phyloP scores from a whole-genome alignment of 2,113 vertebrate species.

The Phaethornis superciliosus region DNA sequence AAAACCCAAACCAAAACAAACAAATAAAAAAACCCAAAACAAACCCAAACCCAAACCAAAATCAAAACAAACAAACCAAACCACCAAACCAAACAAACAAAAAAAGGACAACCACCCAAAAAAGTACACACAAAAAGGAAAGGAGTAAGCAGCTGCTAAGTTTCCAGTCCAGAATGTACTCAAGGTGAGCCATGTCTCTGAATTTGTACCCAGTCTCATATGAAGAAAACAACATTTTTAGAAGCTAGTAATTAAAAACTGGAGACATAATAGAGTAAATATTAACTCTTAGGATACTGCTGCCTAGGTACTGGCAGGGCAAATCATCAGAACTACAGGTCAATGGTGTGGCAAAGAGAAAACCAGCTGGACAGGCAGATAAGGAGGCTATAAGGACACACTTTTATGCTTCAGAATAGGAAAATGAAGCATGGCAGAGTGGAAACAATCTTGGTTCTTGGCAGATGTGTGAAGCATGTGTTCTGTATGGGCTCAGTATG shows the following conservation, averaged over 20 bases:
- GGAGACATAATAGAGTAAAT: neutral
- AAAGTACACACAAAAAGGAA: neutral
- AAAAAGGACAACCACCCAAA: neutral
- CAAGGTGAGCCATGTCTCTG: neutral
- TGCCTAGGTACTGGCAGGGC: neutral
- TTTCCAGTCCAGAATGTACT: neutral
- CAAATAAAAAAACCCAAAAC: too few relatives aligned
- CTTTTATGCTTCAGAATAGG: neutral
- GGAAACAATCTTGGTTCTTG: neutral
- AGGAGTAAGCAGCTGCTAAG: neutral
- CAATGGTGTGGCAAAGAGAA: neutral
- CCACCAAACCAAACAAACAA: neutral
- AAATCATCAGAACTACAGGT: neutral
- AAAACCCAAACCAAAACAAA: too few relatives aligned
- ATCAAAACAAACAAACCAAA: neutral
- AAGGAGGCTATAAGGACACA: neutral
- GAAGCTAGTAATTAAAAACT: neutral
- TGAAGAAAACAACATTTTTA: neutral
- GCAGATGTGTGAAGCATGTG: neutral
- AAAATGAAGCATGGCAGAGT: neutral
- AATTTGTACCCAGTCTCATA: neutral
- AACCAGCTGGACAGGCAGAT: neutral
- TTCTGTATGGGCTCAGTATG: neutral
- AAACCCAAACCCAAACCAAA: neutral
- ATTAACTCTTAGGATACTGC: neutral